Base-by-base conservation (phyloP, 1,140 invertebrate species). In the Pseudomyrmex dendroicus region DNA sequence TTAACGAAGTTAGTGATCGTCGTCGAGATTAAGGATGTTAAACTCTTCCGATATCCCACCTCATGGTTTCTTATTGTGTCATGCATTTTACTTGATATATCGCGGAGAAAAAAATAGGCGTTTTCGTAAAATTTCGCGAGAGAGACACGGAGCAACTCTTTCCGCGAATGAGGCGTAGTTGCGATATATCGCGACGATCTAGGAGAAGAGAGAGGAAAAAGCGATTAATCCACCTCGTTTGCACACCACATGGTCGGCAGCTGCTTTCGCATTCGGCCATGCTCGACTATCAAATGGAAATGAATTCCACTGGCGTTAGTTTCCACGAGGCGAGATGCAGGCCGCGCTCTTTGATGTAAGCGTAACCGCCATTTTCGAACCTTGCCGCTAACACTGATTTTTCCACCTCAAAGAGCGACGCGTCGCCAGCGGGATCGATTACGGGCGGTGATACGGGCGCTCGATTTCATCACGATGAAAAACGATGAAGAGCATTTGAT, bases 211-310 rank as follows among this genome's bases (percentile, higher is more conserved):
- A 22, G 2, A 10, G 54, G 44, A 20, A 35, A 50, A 80, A 80
- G 66, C 76, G 76, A 80, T 80, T 80, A 80, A 80, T 80, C 66
- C 73, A 74, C 83, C 56, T 87, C 80, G 62, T 68, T 80, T 46
- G 59, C 74, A 80, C 74, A 61, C 54, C 80, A 63, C 22, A 46
- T 59, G 80, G 59, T 57, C 82, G 63, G 46, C 62, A 50, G 22
- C 70, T 25, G 54, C 63, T 54, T 82, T 59, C 22, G 46, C 52
- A 64, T 52, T 76, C 82, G 70, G 20, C 22, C 44, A 64, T 77
- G 22, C 20, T 77, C 56, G 62, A 73, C 84, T 85, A 88, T 88
- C 87, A 77, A 85, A 78, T 88, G 86, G 86, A 88, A 88, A 88
- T 88, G 86, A 88, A 88, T 83, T 88, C 87, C 76, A 56, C 20